Conservation (phyloP, 2,113 vertebrate genomes). For the Carassius auratus region DNA sequence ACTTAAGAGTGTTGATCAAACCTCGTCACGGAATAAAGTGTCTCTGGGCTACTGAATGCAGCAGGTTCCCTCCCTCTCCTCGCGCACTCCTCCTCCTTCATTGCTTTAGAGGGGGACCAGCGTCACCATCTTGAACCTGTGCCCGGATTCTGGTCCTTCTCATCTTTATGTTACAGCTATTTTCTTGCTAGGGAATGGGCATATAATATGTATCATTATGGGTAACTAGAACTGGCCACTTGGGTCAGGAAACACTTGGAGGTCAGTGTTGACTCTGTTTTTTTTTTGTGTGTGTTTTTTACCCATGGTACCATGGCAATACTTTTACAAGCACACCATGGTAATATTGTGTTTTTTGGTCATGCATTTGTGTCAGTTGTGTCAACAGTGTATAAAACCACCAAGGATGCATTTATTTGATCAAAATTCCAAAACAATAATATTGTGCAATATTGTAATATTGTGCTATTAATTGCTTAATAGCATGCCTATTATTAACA, state of each 20-base stretch:
- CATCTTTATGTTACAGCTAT: constrained; percentile 33
- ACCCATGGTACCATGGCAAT: neutral
- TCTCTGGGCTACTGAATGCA: constrained; percentile 29
- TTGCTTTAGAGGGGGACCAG: constrained; percentile 41
- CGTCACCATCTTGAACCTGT: constrained; percentile 48
- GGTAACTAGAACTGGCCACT: neutral
- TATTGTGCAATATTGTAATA: neutral
- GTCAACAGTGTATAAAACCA: neutral
- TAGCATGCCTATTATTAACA: too few species aligned
- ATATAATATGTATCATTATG: constrained; percentile 30
- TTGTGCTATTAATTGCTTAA: too few species aligned
- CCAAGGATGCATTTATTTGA: neutral
- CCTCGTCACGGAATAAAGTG: constrained; percentile 33
- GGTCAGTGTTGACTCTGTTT: neutral
- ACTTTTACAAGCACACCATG: neutral
- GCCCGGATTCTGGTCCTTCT: constrained; percentile 51
- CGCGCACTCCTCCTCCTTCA: constrained; percentile 22
- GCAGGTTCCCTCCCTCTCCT: constrained; percentile 30
- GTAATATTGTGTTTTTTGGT: neutral
- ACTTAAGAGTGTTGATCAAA: constrained; percentile 18
- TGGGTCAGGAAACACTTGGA: neutral
- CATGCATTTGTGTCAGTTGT: neutral
- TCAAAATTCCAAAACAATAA: neutral
- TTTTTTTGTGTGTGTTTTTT: neutral
- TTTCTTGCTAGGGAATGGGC: constrained; percentile 7